Base-by-base conservation (phyloP, 2,888 invertebrate genomes). In the Scelioninae gen. 1 region DNA sequence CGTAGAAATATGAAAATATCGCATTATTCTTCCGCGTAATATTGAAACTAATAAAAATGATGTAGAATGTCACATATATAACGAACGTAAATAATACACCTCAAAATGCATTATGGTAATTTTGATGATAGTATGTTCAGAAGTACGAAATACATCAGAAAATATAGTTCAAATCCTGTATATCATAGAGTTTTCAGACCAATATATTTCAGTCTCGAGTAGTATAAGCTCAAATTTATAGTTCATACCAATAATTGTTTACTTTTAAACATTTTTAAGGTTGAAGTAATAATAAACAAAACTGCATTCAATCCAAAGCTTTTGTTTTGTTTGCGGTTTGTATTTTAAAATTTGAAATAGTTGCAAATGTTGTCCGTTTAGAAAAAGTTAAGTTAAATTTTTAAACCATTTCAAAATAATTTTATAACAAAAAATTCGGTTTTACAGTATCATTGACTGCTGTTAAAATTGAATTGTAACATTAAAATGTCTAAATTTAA, bases 11-110 rank as follows among this genome's bases (percentile, higher is more conserved):
- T 34, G 34, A 56, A 69, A 69, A 23, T n/a, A 69, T 47, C 56
- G 16, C 45, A 56, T 75, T 40, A 49, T 75, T 75, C 49, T 58
- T 29, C 34, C 31, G 11, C 23, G 43, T 49, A 60, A 76, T 77
- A 68, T 53, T 55, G 55, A 68, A 77, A 77, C 68, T 77, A 68
- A 76, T 76, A 77, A 66, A 68, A 68, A 77, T 45, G 68, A 68
- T 55, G 53, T 56, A 62, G 53, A 13, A 47, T 38, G 45, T 68
- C 62, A 60, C 60, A 47, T 47, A 49, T 62, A 60, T 49, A 75
- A 40, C 49, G 56, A 65, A 47, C 56, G 32, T 76, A 60, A 53
- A 66, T 68, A 68, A 68, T 68, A 32, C 68, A 53, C 55, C 45
- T 68, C 45, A 16, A 60, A 58, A 68, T 49, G 60, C 76, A 76